phyloP scores from a whole-genome alignment of 2,888 invertebrate genomes.

The Tetragnatha montana region DNA sequence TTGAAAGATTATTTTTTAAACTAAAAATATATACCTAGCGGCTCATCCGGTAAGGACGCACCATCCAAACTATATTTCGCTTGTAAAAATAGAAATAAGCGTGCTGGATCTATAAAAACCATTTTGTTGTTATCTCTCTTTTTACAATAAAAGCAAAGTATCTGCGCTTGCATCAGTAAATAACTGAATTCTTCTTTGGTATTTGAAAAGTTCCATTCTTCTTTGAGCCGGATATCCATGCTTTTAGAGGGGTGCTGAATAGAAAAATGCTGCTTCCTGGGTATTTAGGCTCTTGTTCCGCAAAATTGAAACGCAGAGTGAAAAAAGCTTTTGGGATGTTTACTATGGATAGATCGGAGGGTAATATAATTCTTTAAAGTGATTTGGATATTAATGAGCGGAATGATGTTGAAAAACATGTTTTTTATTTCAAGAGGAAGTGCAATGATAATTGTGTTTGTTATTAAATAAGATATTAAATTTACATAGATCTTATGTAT shows the following conservation, averaged over 20 bases:
- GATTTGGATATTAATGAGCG: no score
- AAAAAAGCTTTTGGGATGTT: not conserved
- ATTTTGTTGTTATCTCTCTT: not conserved
- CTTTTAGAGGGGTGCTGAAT: not conserved
- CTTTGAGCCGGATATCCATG: not conserved
- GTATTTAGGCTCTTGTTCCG: not conserved
- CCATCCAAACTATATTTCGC: not conserved
- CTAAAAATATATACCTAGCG: no score
- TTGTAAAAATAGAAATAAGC: not conserved
- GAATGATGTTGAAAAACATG: no score
- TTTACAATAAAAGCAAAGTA: slow-evolving; percentile 9
- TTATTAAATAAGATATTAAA: no score
- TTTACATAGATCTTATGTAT: no score
- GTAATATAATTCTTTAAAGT: no score
- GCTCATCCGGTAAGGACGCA: no score
- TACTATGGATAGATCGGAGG: no score
- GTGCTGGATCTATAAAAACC: not conserved
- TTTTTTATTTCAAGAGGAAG: no score
- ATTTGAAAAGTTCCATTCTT: slow-evolving; percentile 3
- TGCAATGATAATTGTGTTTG: no score
- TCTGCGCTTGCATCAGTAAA: slow-evolving; percentile 12
- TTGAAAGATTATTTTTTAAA: no score
- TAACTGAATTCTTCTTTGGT: not conserved
- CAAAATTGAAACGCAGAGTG: slow-evolving; percentile 14
- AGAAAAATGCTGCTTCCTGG: slow-evolving; percentile 11